A percentile compares a stretch with the other conserved stretches of the same genome.
Evolutionary conservation across 2,888 invertebrate genomes (phyloP).

Genomic region (Conops quadrifasciatus): DNA sequence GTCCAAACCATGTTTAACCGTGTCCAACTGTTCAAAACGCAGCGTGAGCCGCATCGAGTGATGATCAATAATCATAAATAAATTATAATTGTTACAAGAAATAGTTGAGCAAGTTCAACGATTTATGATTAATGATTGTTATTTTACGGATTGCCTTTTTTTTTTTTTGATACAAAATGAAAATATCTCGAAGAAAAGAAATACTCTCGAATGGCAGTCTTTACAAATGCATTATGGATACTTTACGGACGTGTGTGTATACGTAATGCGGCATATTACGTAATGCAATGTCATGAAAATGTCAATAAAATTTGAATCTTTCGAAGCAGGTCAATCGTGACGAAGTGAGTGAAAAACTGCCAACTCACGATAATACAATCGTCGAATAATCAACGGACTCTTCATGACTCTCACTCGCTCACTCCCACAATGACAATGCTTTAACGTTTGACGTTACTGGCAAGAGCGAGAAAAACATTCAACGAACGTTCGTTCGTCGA

Average conservation of each 20-base stretch:
- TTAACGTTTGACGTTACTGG: neutral
- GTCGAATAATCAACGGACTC: neutral
- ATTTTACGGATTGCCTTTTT: too few species aligned
- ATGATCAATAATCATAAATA: conserved; percentile 26
- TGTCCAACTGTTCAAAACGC: neutral
- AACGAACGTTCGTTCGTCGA: neutral
- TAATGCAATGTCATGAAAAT: neutral
- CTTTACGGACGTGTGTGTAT: too few species aligned
- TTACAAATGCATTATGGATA: too few species aligned
- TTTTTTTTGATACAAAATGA: too few species aligned
- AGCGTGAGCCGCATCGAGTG: conserved; percentile 8
- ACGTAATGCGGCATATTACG: too few species aligned
- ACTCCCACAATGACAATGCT: neutral
- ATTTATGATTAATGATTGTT: too few species aligned
- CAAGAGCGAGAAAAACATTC: neutral
- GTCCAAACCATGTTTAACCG: neutral
- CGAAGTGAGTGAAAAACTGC: neutral
- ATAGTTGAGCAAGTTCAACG: neutral
- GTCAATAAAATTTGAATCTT: neutral
- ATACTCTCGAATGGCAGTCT: too few species aligned
- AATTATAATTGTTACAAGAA: conserved; percentile 24
- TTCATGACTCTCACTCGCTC: neutral
- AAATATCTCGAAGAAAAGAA: too few species aligned
- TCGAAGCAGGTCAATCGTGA: neutral
- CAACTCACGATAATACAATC: neutral